phyloP scores from a whole-genome alignment of 2,888 invertebrate species.

The Melikaiella ostensackeni region DNA sequence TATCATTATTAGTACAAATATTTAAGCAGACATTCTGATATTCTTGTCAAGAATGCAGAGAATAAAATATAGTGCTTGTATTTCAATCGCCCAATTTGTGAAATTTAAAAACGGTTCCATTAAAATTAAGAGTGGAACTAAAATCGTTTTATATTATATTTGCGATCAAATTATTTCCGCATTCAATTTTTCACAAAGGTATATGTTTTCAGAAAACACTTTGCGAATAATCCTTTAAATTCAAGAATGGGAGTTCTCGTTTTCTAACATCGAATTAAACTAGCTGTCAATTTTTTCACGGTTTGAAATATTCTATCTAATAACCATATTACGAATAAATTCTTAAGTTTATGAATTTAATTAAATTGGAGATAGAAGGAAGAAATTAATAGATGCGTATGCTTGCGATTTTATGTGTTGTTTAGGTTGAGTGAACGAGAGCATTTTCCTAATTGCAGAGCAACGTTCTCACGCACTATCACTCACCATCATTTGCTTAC shows the following conservation, averaged over 20 bases:
- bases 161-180: background rate
- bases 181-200: background rate
- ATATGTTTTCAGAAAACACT: background rate
- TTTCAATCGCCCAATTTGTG: too few relatives aligned
- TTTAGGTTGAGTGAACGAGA: background rate
- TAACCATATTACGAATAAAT: background rate
- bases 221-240: background rate
- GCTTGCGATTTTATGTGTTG: background rate
- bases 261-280: background rate
- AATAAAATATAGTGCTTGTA: too few relatives aligned
- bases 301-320: background rate
- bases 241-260: background rate
- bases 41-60: too few relatives aligned
- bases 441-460: background rate
- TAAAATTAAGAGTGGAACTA: too few relatives aligned
- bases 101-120: too few relatives aligned
- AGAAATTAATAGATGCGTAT: background rate
- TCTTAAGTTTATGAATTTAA: background rate
- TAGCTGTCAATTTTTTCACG: background rate
- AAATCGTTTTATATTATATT: background rate
- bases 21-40: too few relatives aligned
- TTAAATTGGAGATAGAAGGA: background rate
- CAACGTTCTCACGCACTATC: constrained; percentile 2
- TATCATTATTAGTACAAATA: background rate
- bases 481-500: background rate